phyloP scores from a whole-genome alignment of 2,797 vertebrate species.

The Karalla daura region DNA sequence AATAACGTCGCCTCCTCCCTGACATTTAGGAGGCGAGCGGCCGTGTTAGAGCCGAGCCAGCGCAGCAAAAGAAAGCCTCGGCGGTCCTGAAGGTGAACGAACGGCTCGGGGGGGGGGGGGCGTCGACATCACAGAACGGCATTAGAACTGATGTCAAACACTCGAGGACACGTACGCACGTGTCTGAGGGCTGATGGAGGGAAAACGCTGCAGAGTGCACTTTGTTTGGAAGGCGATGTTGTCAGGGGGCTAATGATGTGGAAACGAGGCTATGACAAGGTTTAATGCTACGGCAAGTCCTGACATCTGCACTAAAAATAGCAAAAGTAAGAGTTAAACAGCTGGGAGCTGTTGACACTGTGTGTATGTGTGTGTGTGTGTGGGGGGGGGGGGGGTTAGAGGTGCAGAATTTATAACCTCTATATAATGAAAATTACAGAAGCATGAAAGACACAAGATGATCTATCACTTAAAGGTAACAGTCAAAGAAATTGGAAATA shows the following conservation, averaged over 20 bases:
- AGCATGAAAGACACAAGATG: no score
- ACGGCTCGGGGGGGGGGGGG: no score
- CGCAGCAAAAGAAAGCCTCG: no score
- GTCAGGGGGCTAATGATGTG: background rate
- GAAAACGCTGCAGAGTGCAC: background rate
- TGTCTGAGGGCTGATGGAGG: background rate
- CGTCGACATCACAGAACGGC: no score
- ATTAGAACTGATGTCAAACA: no score
- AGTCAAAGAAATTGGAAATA: no score
- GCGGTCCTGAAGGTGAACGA: no score
- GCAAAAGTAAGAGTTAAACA: background rate
- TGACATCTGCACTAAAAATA: slow-evolving; percentile 3
- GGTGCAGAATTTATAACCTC: background rate
- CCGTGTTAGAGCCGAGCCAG: no score
- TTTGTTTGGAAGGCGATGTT: background rate
- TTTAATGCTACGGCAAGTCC: background rate
- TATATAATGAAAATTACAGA: no score
- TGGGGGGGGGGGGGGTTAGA: background rate
- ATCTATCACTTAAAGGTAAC: no score
- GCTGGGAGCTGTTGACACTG: slow-evolving; percentile 6
- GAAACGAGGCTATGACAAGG: background rate
- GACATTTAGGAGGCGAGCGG: slow-evolving; percentile 1
- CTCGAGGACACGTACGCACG: no score
- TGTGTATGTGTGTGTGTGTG: slow-evolving; percentile 7
- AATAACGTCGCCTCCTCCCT: no score